These are phyloP conservation scores for Agonopterix alstromeriana DNA, from an alignment of 2,888 invertebrate genomes.

Conservation along the genomic window DNA sequence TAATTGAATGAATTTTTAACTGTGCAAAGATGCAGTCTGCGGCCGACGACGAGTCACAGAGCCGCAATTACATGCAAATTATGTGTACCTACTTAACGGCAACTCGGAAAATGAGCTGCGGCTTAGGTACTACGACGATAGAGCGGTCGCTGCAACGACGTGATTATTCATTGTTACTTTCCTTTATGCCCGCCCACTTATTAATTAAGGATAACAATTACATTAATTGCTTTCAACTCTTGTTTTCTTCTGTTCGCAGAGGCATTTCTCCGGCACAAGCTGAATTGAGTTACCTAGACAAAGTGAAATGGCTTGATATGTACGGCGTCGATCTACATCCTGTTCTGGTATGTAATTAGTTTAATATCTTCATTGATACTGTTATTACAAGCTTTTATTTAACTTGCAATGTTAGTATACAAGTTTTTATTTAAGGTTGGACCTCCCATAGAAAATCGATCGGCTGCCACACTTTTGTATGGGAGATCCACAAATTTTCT, in stretches of 20 bases:
- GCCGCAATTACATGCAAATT: constrained; percentile 72
- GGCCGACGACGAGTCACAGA: constrained; percentile 50
- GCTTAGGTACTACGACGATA: constrained; percentile 27
- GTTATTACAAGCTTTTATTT: no score
- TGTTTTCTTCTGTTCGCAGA: constrained; percentile 62
- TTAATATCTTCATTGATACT: not conserved
- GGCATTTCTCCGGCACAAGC: constrained; percentile 94
- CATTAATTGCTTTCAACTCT: constrained; percentile 29
- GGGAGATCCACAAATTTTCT: no score
- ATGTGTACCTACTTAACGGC: constrained; percentile 60
- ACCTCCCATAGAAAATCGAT: no score
- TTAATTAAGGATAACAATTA: constrained; percentile 48
- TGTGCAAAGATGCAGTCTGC: constrained; percentile 64
- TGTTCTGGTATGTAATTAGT: constrained; percentile 82
- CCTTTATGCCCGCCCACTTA: constrained; percentile 37
- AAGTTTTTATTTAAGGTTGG: no score
- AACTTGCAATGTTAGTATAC: no score
- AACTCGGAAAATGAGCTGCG: constrained; percentile 40
- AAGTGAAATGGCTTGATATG: constrained; percentile 99
- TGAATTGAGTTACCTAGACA: constrained; percentile 96
- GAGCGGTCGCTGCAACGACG: constrained; percentile 19
- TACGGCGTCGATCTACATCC: constrained; percentile 98
- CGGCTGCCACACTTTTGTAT: no score
- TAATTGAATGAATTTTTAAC: constrained; percentile 74
- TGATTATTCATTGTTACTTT: constrained; percentile 49